These are phyloP conservation scores for Homarus americanus DNA, from an alignment of 1,140 invertebrate genomes.

Conservation along the genomic window DNA sequence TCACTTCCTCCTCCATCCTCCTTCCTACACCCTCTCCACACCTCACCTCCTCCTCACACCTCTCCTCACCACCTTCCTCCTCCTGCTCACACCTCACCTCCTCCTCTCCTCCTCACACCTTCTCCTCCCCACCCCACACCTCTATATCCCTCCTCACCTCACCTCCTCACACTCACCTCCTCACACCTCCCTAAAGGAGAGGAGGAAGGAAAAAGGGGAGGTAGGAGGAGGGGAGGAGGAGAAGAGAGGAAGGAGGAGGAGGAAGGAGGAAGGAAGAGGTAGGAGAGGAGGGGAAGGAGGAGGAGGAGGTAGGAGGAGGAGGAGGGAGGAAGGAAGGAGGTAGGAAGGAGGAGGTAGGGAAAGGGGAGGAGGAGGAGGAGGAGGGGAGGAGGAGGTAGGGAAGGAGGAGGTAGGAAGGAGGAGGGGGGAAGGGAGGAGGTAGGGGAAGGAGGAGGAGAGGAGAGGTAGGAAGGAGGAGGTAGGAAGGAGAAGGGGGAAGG, in stretches of 20 bases:
- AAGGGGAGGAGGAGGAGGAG: neutral
- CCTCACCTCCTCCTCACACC: too few species aligned
- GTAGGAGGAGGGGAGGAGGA: neutral
- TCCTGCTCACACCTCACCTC: too few species aligned
- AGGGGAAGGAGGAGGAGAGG: neutral
- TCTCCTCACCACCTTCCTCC: too few species aligned
- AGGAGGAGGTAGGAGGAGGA: neutral
- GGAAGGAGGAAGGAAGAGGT: neutral
- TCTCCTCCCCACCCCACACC: too few species aligned
- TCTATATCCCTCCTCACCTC: too few species aligned
- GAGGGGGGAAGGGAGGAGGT: neutral
- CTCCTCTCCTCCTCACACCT: too few species aligned
- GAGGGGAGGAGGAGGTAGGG: neutral
- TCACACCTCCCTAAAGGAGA: too few species aligned
- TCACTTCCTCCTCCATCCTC: too few species aligned
- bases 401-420: neutral
- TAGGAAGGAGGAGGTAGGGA: neutral
- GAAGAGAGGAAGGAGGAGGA: neutral
- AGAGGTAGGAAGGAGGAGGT: neutral
- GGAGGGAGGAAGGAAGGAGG: neutral
- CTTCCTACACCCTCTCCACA: too few species aligned
- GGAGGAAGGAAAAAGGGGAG: neutral
- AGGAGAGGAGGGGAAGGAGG: neutral
- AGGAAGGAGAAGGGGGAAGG: neutral
- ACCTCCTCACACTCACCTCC: too few species aligned